Evolutionary conservation across 2,888 invertebrate genomes (phyloP), one percentile per base, ranked within the genome.

Genomic region (Phaonia tiefii): DNA sequence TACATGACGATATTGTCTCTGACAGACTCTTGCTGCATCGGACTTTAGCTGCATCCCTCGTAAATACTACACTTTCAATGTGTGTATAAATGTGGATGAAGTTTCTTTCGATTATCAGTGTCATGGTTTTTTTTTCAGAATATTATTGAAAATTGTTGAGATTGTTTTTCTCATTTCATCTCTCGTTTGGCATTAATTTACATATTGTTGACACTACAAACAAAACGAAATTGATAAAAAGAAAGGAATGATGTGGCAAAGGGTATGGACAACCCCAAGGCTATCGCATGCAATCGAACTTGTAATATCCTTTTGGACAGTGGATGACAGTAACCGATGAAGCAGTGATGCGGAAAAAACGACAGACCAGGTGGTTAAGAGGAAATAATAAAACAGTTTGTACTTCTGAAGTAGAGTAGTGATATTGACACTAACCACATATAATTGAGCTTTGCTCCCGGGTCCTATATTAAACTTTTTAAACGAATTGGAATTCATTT

Each of bases 251-350:
- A 54, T 25, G 25, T 25, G 0, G 22, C 20, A 65, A 63, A 37
- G 51, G 46, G 20, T 11, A 44, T 44, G 31, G 49, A 7, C 31
- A 76, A 44, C 26, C 76, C 56, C 25, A 46, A 26, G 73, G 72
- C 11, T 46, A 54, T 17, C 31, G 60, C 58, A 20, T 71, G 54
- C 39, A 69, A 69, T 69, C 54, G 51, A 67, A 67, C 67, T 22
- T 51, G 37, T 51, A 67, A 51, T 67, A 20, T 39, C 42, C 54
- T 44, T 54, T 56, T 25, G 25, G 54, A 46, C 22, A 15, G 58
- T 31, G 10, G 69, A 22, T 13, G 10, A 46, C n/a, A 56, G 26
- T 15, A 67, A 17, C 11, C 5, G 70, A 44, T 37, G 67, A 11
- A 20, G 22, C 54, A 22, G 56, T 65, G 25, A 15, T 46, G 15